Base-by-base conservation (phyloP, 2,113 vertebrate species). In the Mandrillus leucophaeus region DNA sequence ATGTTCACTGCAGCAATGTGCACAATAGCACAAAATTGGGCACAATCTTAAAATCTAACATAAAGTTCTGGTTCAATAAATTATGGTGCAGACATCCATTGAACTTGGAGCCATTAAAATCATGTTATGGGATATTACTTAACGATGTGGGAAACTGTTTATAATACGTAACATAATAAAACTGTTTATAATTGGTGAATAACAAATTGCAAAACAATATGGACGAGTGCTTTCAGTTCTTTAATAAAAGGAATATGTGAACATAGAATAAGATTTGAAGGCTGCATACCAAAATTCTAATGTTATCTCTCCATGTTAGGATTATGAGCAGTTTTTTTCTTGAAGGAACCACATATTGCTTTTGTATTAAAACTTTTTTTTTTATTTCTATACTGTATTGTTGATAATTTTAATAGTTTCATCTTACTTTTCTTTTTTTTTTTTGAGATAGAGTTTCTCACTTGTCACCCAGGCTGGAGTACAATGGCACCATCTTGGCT, bases 271-370 rank as follows among this genome's bases (percentile, higher is more conserved):
- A 87, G 40, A 91, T 64, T 81, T 88, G 55, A 76, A 95, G 38
- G 38, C 23, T 68, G 0, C 70, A 1, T 88, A 55, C 23, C 52
- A 75, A 95, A 93, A 73, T 91, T 23, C 75, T 81, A 76, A 81
- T 45, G 43, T 43, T 95, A 43, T 66, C 22, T 79, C 38, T 97
- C 52, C 8, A 30, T 78, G 40, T 70, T 78, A 59, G 92, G 50
- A 89, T 95, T 59, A 68, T 78, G 45, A 82, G 48, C 20, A 89
- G 30, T 82, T 79, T 96, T 96, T 86, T 87, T 43, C 76, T 97
- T 90, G 50, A 93, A 91, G 78, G 12, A 82, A 52, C 40, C 25
- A 6, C 43, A 55, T 70, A 80, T 87, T 89, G 18, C 16, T 89
- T 79, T 35, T 50, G n/a, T 55, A 66, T 91, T 93, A 55, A 75